Evolutionary conservation across 2,888 invertebrate genomes (phyloP), one percentile per base, ranked within the genome.

Genomic region (Linyphia triangularis): DNA sequence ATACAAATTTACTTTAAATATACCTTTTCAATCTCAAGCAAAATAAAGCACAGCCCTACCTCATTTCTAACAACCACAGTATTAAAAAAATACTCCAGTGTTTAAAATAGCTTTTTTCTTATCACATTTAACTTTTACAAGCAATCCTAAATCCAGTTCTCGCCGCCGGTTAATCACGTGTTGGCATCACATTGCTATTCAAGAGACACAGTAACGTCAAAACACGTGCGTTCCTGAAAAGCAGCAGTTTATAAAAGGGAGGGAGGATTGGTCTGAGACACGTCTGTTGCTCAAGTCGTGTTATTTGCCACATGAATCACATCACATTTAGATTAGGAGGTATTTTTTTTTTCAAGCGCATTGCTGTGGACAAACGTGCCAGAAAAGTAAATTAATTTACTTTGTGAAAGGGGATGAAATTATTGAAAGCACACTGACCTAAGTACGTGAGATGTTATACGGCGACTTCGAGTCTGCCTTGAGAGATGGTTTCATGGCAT

Each of bases 351-450:
- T 28, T 6, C 26, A 72, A 72, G 70, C 19, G 13, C 24, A 40
- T 13, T 43, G 30, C 7, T n/a, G 40, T n/a, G n/a, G 22, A 69
- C 16, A 61, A 63, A 75, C 73, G 75, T 43, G 65, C 65, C 26
- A 37, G 51, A 59, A 65, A 65, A 24, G 67, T 51, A 65, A 28
- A 28, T 28, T 4, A 73, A 26, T 30, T 24, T 30, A 19, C 37
- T 43, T 28, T 30, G 30, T 4, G 43, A 24, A 63, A 37, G 40
- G 26, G n/a, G 37, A 19, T 28, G 51, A 51, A 82, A 65, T 40
- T 63, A 51, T 72, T 63, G 16, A 63, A 61, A 83, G 83, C 83
- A 83, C 83, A 83, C 83, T 83, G 83, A 73, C 72, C 72, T 61
- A 65, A 22, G 83, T 73, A 83, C 83, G 73, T 83, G 83, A 61